These are phyloP conservation scores for Pristis pectinata DNA, from an alignment of 2,797 vertebrate genomes.

Conservation along the genomic window DNA sequence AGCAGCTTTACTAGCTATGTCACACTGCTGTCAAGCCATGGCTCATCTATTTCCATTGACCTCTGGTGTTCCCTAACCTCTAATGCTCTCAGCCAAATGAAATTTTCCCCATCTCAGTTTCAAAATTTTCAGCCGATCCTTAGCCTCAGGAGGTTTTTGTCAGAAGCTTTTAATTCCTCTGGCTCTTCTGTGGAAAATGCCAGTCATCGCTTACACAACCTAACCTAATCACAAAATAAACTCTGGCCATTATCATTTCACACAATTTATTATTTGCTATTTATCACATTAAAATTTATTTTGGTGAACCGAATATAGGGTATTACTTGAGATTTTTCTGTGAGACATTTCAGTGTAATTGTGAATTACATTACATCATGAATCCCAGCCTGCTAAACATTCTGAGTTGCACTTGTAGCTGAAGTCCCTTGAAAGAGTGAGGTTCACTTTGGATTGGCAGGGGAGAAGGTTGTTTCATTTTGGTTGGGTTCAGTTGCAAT, in stretches of 20 bases:
- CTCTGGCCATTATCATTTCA: not conserved
- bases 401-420: not conserved
- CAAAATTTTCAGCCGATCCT: not conserved
- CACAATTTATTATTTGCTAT: not conserved
- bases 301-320: not conserved
- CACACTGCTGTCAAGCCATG: not conserved
- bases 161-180: not conserved
- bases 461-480: not conserved
- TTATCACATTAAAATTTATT: not conserved
- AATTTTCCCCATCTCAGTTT: not conserved
- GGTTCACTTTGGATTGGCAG: not conserved
- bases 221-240: conserved; percentile 4
- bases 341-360: not conserved
- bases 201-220: not conserved
- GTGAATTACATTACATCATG: not conserved
- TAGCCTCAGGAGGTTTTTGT: not conserved
- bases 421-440: not conserved
- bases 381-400: not conserved
- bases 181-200: not conserved
- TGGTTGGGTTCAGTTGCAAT: conserved; percentile 9
- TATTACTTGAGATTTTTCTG: not conserved
- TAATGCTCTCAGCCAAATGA: not conserved
- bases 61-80: not conserved
- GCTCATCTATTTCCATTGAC: not conserved
- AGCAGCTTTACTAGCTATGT: too few relatives aligned